Conservation (phyloP, 1,140 invertebrate species). For the Conus ventricosus region DNA sequence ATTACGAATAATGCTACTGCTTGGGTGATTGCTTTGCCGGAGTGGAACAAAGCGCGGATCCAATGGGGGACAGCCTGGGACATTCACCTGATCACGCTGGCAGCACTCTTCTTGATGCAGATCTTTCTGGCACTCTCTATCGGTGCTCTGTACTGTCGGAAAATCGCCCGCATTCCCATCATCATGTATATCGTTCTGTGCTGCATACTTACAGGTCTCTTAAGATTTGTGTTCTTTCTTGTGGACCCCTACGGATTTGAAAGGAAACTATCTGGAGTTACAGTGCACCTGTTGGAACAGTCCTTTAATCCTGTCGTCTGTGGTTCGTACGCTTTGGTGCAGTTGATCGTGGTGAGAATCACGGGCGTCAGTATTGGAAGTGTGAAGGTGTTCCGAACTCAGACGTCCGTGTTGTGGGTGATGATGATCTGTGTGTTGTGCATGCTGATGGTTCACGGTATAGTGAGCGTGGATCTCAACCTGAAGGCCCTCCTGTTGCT, state of each 20-base stretch:
- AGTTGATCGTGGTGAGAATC: slow-evolving; percentile 11
- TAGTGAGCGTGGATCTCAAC: neutral
- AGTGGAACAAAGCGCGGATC: neutral
- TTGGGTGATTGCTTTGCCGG: neutral
- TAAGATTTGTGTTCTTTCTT: slow-evolving; percentile 11
- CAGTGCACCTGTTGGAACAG: neutral
- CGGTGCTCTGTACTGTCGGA: neutral
- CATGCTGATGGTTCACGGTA: neutral
- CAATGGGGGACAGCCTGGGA: slow-evolving; percentile 10
- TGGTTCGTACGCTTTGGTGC: neutral
- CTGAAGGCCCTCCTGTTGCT: neutral
- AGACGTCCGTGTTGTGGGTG: neutral
- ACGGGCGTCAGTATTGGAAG: slow-evolving; percentile 8
- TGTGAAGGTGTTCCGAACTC: neutral
- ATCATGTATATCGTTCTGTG: neutral
- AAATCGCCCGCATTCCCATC: neutral
- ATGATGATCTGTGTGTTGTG: neutral
- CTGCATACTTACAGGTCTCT: neutral
- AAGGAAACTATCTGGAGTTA: neutral
- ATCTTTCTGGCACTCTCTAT: neutral
- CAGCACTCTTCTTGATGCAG: neutral
- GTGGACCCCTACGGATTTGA: slow-evolving; percentile 21
- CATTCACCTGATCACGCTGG: neutral
- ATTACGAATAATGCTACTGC: neutral
- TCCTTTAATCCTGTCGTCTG: neutral